These are phyloP conservation scores for Notiomystis cincta DNA, from an alignment of 2,113 vertebrate species.

Conservation along the genomic window DNA sequence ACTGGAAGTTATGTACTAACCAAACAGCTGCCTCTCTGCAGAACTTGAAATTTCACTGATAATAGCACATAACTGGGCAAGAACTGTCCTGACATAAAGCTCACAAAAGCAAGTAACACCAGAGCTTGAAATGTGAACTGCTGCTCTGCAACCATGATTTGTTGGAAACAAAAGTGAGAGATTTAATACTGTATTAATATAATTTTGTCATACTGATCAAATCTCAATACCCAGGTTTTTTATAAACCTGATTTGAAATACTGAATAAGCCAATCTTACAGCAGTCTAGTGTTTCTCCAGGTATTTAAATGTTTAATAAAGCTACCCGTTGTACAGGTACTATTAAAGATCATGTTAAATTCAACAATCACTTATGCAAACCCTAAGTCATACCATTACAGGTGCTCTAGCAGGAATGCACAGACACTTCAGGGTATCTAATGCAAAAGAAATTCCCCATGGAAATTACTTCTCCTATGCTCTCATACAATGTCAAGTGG, in stretches of 20 bases:
- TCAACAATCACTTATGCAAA: neutral
- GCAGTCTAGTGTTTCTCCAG: neutral
- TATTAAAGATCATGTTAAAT: neutral
- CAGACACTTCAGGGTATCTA: neutral
- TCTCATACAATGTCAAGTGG: neutral
- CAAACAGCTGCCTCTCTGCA: neutral
- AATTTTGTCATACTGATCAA: neutral
- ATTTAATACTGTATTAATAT: neutral
- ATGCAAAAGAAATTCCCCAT: neutral
- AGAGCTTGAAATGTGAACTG: neutral
- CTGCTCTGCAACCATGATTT: neutral
- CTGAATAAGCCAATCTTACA: neutral
- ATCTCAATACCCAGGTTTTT: neutral
- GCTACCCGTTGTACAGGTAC: neutral
- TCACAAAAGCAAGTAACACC: neutral
- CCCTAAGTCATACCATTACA: neutral
- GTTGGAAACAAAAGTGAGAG: neutral
- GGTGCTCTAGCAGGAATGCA: neutral
- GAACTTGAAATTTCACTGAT: neutral
- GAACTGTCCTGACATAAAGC: neutral
- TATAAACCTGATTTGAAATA: neutral
- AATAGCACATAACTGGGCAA: neutral
- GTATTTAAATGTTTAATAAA: neutral
- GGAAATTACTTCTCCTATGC: neutral
- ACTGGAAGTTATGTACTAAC: neutral